These are phyloP conservation scores for Antheraea assamensis DNA, from an alignment of 2,888 invertebrate genomes.

Conservation along the genomic window DNA sequence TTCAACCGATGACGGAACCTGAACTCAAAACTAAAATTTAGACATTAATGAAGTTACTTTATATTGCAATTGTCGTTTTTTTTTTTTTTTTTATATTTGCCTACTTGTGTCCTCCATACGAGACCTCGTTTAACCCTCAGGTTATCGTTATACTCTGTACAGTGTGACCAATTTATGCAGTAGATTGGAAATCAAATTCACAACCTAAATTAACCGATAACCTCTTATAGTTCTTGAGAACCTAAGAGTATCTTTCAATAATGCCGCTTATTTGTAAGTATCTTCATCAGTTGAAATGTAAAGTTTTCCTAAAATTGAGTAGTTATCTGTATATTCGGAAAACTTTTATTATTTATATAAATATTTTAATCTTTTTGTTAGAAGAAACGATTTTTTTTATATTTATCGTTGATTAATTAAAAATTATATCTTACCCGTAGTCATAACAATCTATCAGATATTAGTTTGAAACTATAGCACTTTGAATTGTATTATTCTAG, in stretches of 20 bases:
- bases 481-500: too few species aligned
- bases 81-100: not conserved
- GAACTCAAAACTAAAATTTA: too few species aligned
- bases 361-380: not conserved
- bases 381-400: not conserved
- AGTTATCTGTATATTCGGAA: not conserved
- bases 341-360: not conserved
- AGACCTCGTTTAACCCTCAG: not conserved
- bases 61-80: not conserved
- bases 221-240: constrained; percentile 5
- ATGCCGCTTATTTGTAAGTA: not conserved
- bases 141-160: not conserved
- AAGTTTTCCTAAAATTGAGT: not conserved
- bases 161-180: constrained; percentile 5
- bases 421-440: not conserved
- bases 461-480: not conserved
- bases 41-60: not conserved
- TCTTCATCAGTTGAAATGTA: not conserved
- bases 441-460: not conserved
- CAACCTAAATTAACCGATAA: constrained; percentile 12
- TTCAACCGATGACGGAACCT: too few species aligned
- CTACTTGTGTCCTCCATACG: not conserved
- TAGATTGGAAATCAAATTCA: constrained; percentile 12
- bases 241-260: not conserved
- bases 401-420: not conserved